Evolutionary conservation across 2,113 vertebrate species (phyloP), one percentile per base, ranked within the genome.

Genomic region (Daphoenositta chrysoptera): DNA sequence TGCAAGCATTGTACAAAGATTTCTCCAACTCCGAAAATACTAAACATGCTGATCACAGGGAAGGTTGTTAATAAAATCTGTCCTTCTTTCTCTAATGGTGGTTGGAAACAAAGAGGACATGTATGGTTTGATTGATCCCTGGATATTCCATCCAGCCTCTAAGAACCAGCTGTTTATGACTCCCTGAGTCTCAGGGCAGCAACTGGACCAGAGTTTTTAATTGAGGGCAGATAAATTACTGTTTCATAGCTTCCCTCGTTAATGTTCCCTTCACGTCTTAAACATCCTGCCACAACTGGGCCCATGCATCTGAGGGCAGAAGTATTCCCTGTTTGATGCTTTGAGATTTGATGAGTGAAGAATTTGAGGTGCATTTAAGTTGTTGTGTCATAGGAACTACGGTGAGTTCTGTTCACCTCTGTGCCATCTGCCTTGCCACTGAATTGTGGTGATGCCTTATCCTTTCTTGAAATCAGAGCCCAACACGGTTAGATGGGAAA

Each of bases 351-450:
- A 9, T 42, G 61, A 31, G 33, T 71, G 70, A 54, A 35, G 72
- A 53, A 45, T 37, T 44, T 28, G 64, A 70, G 37, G 8, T 48
- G 53, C 3, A 4, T 89, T 81, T 44, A 30, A n/a, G 19, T 35
- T 65, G 13, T 45, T 50, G 28, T 40, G 22, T 37, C 2, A 0
- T 8, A 27, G 66, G 30, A 76, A 9, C 4, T 35, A 4, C 2
- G 10, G 8, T 23, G 73, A 70, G 13, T 45, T 84, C 51, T 57
- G 4, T 26, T 82, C 3, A 4, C 9, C 8, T 58, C 56, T 0
- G 0, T 35, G 17, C 60, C 63, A 1, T 40, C 21, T 61, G 7
- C 15, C 6, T 28, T 51, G n/a, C n/a, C n/a, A n/a, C n/a, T n/a
- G n/a, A n/a, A n/a, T n/a, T n/a, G n/a, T n/a, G n/a, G n/a, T n/a